phyloP scores from a whole-genome alignment of 1,140 invertebrate genomes.

The Drosophila oshimai region DNA sequence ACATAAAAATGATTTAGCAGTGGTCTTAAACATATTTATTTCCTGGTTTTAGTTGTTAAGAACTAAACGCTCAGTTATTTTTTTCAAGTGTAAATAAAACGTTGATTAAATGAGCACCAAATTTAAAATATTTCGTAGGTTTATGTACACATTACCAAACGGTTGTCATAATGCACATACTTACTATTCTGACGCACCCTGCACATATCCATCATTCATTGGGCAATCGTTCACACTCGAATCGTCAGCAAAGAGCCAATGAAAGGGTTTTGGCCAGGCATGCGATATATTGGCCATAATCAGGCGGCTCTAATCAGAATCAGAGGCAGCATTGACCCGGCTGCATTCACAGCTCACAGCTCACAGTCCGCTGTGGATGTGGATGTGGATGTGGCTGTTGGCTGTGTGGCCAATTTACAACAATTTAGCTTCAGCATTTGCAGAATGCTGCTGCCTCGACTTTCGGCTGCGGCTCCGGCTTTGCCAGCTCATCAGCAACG shows the following conservation, averaged over 20 bases:
- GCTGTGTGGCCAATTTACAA: slow-evolving; percentile 53
- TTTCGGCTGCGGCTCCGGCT: background rate
- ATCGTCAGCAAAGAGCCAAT: slow-evolving; percentile 42
- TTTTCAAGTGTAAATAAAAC: too few relatives aligned
- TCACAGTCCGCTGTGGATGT: too few relatives aligned
- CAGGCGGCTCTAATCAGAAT: slow-evolving; percentile 65
- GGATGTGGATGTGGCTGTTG: too few relatives aligned
- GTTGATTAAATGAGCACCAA: too few relatives aligned
- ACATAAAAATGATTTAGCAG: too few relatives aligned
- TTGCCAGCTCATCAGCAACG: slow-evolving; percentile 37
- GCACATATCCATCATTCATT: slow-evolving; percentile 32
- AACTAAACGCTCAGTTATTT: too few relatives aligned
- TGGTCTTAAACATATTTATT: too few relatives aligned
- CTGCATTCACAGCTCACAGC: slow-evolving; percentile 41
- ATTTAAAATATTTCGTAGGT: background rate
- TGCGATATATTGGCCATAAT: slow-evolving; percentile 56
- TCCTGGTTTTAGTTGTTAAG: too few relatives aligned
- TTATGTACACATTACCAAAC: background rate
- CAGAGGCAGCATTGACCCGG: slow-evolving; percentile 29
- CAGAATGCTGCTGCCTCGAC: too few relatives aligned
- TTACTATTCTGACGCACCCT: background rate
- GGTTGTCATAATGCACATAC: background rate
- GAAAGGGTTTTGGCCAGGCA: slow-evolving; percentile 21
- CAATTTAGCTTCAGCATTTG: slow-evolving; percentile 46
- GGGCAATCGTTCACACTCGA: slow-evolving; percentile 64